Evolutionary conservation across 1,140 invertebrate genomes (phyloP), one percentile per base, ranked within the genome.

Genomic region (Venturia canescens): DNA sequence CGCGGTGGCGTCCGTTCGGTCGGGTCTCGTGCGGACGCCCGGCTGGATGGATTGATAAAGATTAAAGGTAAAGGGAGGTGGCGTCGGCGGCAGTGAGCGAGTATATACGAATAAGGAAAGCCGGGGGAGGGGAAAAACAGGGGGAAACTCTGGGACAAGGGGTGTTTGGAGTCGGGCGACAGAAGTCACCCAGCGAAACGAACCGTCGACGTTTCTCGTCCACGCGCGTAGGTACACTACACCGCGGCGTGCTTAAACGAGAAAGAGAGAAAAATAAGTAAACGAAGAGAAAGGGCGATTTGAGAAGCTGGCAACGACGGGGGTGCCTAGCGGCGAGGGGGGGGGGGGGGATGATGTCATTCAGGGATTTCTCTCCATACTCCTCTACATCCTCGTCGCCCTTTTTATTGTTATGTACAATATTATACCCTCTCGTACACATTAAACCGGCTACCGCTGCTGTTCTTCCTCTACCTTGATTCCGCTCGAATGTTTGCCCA

Each of bases 141-240:
- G 13, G 38, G 57, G 53, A 48, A 31, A 48, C 21, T 31, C n/a
- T 53, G 26, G 7, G 50, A 74, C 71, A 79, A 67, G 29, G 78
- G 80, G 90, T 89, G 88, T 88, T 88, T 87, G 83, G 86, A 92
- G 88, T 89, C 90, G 91, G 90, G 90, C 90, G 90, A 91, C 90
- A 92, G 90, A 92, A 92, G 91, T 92, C 91, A 92, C 84, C 88
- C 90, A 89, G 88, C 88, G 89, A 90, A 91, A 90, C 90, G 90
- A 90, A 89, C 86, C 44, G 76, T 66, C 63, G 23, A 27, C 71
- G 74, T 57, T 57, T 57, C 53, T 57, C 53, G 53, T 57, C 21
- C 53, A 23, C 53, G n/a, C 53, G 23, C 84, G 81, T 82, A 67
- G 81, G 82, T 81, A 81, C 63, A 67, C 13, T 77, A 74, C 26